phyloP scores from a whole-genome alignment of 1,140 invertebrate genomes.

The Pachypeltis micranthus region DNA sequence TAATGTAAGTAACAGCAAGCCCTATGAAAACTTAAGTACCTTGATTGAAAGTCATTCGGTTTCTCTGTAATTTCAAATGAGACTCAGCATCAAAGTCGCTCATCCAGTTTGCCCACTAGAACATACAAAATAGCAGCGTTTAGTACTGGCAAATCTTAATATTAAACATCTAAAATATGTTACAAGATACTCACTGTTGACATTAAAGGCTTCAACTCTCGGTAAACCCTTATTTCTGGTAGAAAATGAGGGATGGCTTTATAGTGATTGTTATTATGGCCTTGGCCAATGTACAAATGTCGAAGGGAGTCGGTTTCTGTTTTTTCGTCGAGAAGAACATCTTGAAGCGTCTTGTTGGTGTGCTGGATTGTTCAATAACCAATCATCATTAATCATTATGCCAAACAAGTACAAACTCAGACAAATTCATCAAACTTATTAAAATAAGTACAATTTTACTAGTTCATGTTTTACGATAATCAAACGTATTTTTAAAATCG shows the following conservation, averaged over 20 bases:
- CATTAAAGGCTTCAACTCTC: background rate
- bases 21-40: background rate
- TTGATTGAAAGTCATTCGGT: background rate
- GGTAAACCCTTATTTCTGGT: slow-evolving; percentile 20
- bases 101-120: too few species aligned
- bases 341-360: slow-evolving; percentile 21
- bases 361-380: too few species aligned
- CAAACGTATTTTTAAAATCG: background rate
- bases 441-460: too few species aligned
- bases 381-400: too few species aligned
- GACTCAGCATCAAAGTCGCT: too few species aligned
- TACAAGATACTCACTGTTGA: slow-evolving; percentile 7
- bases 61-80: background rate
- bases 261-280: slow-evolving; percentile 16
- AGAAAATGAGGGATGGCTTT: slow-evolving; percentile 15
- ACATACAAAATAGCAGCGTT: background rate
- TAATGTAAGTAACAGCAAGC: too few species aligned
- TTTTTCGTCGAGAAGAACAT: slow-evolving; percentile 10
- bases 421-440: background rate
- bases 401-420: slow-evolving; percentile 14
- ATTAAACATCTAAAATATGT: background rate
- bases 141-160: background rate
- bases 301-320: slow-evolving; percentile 7
- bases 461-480: too few species aligned
- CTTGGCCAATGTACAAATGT: slow-evolving; percentile 1